A percentile compares a stretch with the other conserved stretches of the same genome.
phyloP scores from a whole-genome alignment of 2,113 vertebrate genomes.

The Datnioides undecimradiatus region DNA sequence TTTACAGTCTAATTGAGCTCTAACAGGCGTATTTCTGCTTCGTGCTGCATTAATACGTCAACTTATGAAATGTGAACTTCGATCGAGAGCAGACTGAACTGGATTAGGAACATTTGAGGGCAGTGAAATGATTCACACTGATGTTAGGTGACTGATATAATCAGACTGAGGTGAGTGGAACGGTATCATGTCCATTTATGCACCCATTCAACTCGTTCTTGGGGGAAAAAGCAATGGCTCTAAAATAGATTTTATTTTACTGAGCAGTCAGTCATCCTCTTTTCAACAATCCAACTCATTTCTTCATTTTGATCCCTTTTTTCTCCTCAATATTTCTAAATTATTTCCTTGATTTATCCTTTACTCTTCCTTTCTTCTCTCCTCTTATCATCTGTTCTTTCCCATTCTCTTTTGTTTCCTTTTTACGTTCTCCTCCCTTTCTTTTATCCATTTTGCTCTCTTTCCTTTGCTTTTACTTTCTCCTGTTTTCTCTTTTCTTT shows the following conservation, averaged over 20 bases:
- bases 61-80: conserved; percentile 26
- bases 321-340: neutral
- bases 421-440: neutral
- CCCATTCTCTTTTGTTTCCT: too few species aligned
- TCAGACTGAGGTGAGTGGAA: conserved; percentile 22
- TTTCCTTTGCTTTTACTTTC: too few species aligned
- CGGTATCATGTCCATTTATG: conserved; percentile 5
- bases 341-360: neutral
- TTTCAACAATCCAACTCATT: neutral
- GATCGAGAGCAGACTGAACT: conserved; percentile 28
- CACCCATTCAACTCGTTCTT: conserved; percentile 14
- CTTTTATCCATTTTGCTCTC: neutral
- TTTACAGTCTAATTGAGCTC: conserved; percentile 63
- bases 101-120: conserved; percentile 39
- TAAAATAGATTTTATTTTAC: conserved; percentile 55
- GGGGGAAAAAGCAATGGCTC: neutral
- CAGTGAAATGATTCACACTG: conserved; percentile 19
- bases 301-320: conserved; percentile 13
- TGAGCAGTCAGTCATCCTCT: conserved; percentile 40
- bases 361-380: neutral
- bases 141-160: conserved; percentile 31
- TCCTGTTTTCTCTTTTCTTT: neutral
- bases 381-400: too few species aligned
- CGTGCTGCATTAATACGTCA: neutral
- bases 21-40: conserved; percentile 22